Evolutionary conservation across 2,797 vertebrate species (phyloP).

Genomic region (Falco berigora): DNA sequence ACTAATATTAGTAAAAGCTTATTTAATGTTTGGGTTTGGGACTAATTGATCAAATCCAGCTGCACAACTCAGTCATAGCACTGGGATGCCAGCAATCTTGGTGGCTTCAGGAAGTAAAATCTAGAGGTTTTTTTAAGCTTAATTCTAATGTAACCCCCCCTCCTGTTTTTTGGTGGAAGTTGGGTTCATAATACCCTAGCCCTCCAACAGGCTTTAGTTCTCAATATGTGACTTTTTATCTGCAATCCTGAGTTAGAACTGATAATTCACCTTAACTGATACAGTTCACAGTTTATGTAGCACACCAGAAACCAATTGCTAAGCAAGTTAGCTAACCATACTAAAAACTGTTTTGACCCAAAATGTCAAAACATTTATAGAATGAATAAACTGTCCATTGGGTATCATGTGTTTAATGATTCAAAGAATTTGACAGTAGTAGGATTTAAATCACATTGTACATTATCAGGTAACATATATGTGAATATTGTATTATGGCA

Average conservation of each 20-base stretch:
- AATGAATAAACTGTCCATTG: not conserved
- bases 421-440: not conserved
- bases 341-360: not conserved
- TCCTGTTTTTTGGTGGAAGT: not conserved
- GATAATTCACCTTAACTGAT: not conserved
- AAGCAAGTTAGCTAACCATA: not conserved
- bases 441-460: slow-evolving; percentile 14
- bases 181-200: not conserved
- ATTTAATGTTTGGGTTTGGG: not conserved
- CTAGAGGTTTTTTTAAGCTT: not conserved
- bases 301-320: not conserved
- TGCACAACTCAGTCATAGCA: not conserved
- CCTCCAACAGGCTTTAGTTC: not conserved
- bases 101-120: not conserved
- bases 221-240: not conserved
- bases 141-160: not conserved
- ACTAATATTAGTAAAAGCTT: slow-evolving; percentile 23
- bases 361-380: not conserved
- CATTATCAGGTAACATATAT: not conserved
- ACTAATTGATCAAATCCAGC: slow-evolving; percentile 19
- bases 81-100: not conserved
- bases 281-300: not conserved
- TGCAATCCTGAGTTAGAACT: slow-evolving; percentile 19
- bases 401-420: not conserved
- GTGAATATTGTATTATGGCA: not conserved